Conservation (phyloP, 2,797 vertebrate species). For the Mycteria americana region DNA sequence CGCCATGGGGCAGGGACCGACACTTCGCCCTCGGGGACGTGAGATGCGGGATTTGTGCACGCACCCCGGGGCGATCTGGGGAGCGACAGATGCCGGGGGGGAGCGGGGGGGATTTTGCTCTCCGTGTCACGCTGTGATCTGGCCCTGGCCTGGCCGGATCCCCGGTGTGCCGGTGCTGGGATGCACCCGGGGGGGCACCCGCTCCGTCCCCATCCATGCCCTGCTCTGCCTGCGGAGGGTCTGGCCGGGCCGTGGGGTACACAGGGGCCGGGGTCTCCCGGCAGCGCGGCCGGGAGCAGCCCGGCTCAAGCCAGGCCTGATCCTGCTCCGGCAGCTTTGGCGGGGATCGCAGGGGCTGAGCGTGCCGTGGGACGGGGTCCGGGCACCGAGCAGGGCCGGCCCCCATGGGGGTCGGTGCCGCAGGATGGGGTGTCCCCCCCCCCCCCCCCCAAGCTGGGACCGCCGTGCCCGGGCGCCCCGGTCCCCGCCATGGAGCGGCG, state of each 20-base stretch:
- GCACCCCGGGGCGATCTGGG: background rate
- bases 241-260: background rate
- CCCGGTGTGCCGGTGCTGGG: background rate
- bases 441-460: background rate
- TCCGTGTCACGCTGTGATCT: background rate
- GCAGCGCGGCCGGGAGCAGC: background rate
- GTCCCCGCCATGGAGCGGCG: fast-evolving
- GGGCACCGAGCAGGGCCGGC: fast-evolving
- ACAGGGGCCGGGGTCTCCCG: background rate
- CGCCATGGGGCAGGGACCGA: fast-evolving
- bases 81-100: background rate
- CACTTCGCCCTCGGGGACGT: fast-evolving
- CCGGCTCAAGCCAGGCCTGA: background rate
- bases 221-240: background rate
- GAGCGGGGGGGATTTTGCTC: background rate
- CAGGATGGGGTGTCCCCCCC: too few species aligned
- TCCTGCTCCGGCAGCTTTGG: background rate
- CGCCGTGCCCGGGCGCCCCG: fast-evolving
- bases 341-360: background rate
- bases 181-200: background rate
- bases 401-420: fast-evolving
- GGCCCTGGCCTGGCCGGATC: background rate
- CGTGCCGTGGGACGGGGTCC: fast-evolving
- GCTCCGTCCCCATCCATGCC: background rate
- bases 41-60: fast-evolving